These are phyloP conservation scores for Platysteira castanea DNA, from an alignment of 2,113 vertebrate genomes.

Conservation along the genomic window DNA sequence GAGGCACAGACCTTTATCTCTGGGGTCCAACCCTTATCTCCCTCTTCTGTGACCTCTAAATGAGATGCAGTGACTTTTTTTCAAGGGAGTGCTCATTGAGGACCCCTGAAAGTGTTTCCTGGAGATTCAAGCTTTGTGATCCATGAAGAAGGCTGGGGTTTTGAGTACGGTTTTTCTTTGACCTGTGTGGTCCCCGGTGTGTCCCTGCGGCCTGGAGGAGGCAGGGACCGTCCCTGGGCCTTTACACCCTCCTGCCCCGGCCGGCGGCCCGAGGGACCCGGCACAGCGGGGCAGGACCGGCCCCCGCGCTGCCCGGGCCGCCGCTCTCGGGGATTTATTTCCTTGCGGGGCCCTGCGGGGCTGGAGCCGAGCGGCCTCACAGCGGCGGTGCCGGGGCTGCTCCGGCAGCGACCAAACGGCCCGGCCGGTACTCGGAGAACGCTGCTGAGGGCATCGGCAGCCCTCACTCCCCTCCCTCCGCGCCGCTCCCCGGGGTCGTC, in stretches of 20 bases:
- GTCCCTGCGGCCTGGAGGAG: not conserved
- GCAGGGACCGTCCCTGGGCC: not conserved
- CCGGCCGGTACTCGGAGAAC: not conserved
- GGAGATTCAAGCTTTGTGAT: no score
- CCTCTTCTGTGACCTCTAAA: no score
- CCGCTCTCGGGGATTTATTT: not conserved
- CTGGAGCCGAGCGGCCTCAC: not conserved
- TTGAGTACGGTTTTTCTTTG: rapidly evolving
- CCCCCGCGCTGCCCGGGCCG: not conserved
- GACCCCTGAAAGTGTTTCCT: not conserved
- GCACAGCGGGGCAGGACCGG: rapidly evolving
- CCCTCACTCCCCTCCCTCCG: no score
- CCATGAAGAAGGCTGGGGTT: rapidly evolving
- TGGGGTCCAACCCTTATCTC: not conserved
- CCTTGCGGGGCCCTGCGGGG: not conserved
- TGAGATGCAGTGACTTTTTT: not conserved
- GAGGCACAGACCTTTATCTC: no score
- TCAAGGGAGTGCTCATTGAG: rapidly evolving
- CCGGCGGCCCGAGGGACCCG: not conserved
- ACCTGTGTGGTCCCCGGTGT: rapidly evolving
- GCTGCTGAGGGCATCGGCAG: not conserved
- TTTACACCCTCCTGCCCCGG: not conserved
- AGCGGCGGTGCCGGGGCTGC: not conserved
- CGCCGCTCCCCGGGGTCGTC: not conserved
- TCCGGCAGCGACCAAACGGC: no score